Evolutionary conservation across 2,888 invertebrate species (phyloP).

Genomic region (Dryocosmus kuriphilus): DNA sequence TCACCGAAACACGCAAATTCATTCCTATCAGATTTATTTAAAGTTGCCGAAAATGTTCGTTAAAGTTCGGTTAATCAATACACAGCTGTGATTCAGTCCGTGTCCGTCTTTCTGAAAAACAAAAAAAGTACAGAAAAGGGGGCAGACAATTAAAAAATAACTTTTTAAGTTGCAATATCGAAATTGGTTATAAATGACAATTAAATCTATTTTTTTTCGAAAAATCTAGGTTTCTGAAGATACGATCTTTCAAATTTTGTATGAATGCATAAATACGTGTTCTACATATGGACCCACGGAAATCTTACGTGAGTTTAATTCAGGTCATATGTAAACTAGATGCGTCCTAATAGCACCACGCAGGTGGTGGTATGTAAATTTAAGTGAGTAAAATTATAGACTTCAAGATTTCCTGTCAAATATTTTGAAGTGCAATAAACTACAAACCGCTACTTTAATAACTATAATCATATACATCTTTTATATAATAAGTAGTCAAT

Average conservation of each 20-base stretch:
- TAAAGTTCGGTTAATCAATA: slow-evolving; percentile 10
- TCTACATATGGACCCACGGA: not conserved
- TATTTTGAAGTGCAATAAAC: not conserved
- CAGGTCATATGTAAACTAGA: slow-evolving; percentile 19
- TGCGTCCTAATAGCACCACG: not conserved
- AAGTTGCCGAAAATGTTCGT: slow-evolving; percentile 34
- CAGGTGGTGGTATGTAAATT: slow-evolving; percentile 20
- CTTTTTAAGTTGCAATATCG: not conserved
- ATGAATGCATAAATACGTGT: not conserved
- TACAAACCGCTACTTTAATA: not conserved
- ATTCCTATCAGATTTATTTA: slow-evolving; percentile 33
- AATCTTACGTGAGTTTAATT: slow-evolving; percentile 12
- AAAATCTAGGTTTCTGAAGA: not conserved
- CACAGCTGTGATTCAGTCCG: not conserved
- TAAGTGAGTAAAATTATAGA: not conserved
- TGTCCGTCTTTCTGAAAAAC: not conserved
- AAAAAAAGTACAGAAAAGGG: not conserved
- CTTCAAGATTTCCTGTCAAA: not conserved
- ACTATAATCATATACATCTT: not conserved
- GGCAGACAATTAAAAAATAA: not conserved
- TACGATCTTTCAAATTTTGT: not conserved
- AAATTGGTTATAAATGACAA: not conserved
- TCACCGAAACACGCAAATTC: slow-evolving; percentile 7
- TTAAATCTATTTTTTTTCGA: not conserved
- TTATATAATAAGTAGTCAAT: too few species aligned